A percentile compares a stretch with the other conserved stretches of the same genome.
Conservation (phyloP, 2,888 invertebrate species). For the Agonopterix alstromeriana region DNA sequence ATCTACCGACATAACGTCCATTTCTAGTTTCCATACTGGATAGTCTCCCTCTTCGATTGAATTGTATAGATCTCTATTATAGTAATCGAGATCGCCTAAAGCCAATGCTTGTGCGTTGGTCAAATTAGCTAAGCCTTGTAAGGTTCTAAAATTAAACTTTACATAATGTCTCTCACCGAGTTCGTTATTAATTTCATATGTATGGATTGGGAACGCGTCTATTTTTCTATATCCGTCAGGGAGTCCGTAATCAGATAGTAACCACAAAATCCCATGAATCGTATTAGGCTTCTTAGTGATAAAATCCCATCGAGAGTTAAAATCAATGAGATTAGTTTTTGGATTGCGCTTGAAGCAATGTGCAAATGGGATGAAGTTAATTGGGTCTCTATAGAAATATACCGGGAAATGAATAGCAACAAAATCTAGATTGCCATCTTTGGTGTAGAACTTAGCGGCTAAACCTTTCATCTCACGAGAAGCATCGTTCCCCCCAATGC, state of each 20-base stretch:
- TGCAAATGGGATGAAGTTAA: constrained; percentile 67
- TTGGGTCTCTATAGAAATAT: constrained; percentile 73
- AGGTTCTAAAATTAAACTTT: constrained; percentile 92
- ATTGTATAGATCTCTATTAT: constrained; percentile 88
- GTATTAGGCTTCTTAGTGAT: constrained; percentile 76
- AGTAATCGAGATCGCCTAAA: constrained; percentile 88
- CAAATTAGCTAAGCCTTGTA: constrained; percentile 89
- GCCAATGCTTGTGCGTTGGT: constrained; percentile 79
- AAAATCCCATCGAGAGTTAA: constrained; percentile 68
- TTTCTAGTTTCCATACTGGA: constrained; percentile 57
- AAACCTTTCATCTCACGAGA: constrained; percentile 51
- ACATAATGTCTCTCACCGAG: constrained; percentile 82
- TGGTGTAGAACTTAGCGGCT: constrained; percentile 40
- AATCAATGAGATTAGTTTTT: constrained; percentile 36
- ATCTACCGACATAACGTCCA: constrained; percentile 54
- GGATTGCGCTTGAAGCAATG: constrained; percentile 77
- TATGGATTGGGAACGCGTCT: constrained; percentile 94
- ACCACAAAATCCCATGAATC: constrained; percentile 82
- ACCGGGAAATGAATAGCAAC: constrained; percentile 73
- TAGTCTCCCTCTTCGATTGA: constrained; percentile 82
- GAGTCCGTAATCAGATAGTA: constrained; percentile 90
- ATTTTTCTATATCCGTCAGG: constrained; percentile 92
- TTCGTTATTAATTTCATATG: constrained; percentile 89
- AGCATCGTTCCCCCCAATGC: constrained; percentile 78
- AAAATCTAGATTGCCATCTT: constrained; percentile 25